Conservation (phyloP, 2,797 vertebrate genomes). For the Gymnothorax reevesii region DNA sequence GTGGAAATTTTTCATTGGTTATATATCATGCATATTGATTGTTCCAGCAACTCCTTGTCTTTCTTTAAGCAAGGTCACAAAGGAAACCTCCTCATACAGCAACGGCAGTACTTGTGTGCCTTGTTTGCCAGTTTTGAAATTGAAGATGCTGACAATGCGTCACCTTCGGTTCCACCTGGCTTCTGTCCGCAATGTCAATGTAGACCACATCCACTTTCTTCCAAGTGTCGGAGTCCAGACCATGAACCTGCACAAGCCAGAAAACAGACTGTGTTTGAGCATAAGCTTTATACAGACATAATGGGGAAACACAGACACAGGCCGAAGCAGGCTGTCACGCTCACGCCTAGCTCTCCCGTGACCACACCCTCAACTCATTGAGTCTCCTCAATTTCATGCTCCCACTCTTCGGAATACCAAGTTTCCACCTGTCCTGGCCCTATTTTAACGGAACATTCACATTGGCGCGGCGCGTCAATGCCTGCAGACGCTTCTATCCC, state of each 20-base stretch:
- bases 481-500: no score
- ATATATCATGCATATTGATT: neutral
- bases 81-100: neutral
- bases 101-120: neutral
- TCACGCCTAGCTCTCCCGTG: no score
- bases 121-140: neutral
- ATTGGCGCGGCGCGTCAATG: no score
- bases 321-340: neutral
- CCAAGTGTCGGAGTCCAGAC: conserved; percentile 78
- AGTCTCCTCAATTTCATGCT: no score
- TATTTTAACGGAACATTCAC: no score
- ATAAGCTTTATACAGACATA: neutral
- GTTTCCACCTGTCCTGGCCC: no score
- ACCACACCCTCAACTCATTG: no score
- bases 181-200: conserved; percentile 89
- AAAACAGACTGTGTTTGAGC: neutral
- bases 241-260: conserved; percentile 80
- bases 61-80: neutral
- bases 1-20: neutral
- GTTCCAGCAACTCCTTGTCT: neutral
- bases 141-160: conserved; percentile 25
- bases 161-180: conserved; percentile 80
- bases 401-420: no score
- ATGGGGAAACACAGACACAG: neutral
- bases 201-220: conserved; percentile 78